Percentiles rank a stretch among this genome's conserved stretches.
These are phyloP conservation scores for Pogona vitticeps DNA, from an alignment of 2,113 vertebrate species.

Conservation along the genomic window DNA sequence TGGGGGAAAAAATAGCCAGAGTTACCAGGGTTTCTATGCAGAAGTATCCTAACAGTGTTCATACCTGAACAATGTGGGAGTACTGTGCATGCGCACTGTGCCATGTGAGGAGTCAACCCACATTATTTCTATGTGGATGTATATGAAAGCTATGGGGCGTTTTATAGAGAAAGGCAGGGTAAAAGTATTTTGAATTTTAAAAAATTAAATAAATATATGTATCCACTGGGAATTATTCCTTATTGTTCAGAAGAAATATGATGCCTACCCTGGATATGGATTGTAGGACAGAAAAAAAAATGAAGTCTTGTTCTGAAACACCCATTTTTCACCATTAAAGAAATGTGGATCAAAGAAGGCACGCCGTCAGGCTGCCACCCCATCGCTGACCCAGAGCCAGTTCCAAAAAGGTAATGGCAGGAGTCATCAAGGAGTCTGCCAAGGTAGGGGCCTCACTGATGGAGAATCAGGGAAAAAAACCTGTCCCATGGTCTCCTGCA, in stretches of 20 bases:
- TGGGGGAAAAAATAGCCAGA: no score
- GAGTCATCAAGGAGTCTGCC: constrained; percentile 11
- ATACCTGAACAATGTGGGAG: not conserved
- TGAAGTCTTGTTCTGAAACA: not conserved
- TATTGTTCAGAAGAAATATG: constrained; percentile 37
- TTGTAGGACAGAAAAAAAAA: constrained; percentile 37
- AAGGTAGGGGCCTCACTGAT: not conserved
- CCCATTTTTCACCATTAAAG: constrained; percentile 8
- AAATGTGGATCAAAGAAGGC: constrained; percentile 15
- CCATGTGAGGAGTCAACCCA: not conserved
- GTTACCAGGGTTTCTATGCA: no score
- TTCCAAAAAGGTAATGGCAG: constrained; percentile 27
- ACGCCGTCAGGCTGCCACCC: constrained; percentile 30
- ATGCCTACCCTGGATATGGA: constrained; percentile 22
- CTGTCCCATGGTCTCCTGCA: constrained; percentile 5
- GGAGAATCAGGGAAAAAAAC: constrained; percentile 26
- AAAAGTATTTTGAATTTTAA: no score
- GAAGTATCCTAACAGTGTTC: not conserved
- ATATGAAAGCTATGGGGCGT: no score
- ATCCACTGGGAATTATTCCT: constrained; percentile 17
- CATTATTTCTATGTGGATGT: constrained; percentile 4
- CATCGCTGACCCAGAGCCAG: constrained; percentile 8
- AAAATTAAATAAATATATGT: not conserved
- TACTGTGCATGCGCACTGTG: not conserved
- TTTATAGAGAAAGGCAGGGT: no score